phyloP scores from a whole-genome alignment of 2,888 invertebrate species.

The Trichopria drosophilae region DNA sequence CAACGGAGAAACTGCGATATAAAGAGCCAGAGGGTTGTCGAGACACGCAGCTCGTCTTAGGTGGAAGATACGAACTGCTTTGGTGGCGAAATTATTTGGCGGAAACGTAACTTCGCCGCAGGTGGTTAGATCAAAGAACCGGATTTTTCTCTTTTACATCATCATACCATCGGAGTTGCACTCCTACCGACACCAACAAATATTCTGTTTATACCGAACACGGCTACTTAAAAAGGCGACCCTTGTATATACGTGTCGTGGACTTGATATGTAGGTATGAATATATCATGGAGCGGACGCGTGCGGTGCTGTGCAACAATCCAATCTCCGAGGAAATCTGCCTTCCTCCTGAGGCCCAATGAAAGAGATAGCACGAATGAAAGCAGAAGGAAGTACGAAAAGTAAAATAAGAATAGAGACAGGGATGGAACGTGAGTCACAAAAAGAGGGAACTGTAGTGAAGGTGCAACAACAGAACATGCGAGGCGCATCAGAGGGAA shows the following conservation, averaged over 20 bases:
- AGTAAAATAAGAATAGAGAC: background rate
- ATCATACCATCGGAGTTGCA: slow-evolving; percentile 2
- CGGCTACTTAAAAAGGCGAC: too few species aligned
- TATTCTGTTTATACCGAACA: slow-evolving; percentile 33
- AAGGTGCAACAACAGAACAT: slow-evolving; percentile 8
- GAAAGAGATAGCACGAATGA: too few species aligned
- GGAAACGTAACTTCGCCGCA: slow-evolving; percentile 29
- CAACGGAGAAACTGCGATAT: too few species aligned
- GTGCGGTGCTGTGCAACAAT: slow-evolving; percentile 38
- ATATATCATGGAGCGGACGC: slow-evolving; percentile 12
- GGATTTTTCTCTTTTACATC: slow-evolving; percentile 32
- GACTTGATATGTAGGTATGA: too few species aligned
- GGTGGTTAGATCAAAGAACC: slow-evolving; percentile 44
- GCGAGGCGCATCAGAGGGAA: slow-evolving; percentile 1
- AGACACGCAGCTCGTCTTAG: too few species aligned
- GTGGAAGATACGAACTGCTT: too few species aligned
- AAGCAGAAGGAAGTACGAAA: too few species aligned
- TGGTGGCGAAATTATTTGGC: too few species aligned
- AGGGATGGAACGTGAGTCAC: background rate
- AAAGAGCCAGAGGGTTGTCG: too few species aligned
- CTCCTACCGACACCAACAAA: slow-evolving; percentile 29
- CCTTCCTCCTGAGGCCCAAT: slow-evolving; percentile 8
- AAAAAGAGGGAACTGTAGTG: background rate
- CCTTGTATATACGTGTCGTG: too few species aligned
- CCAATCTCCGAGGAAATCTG: slow-evolving; percentile 43